Conservation (phyloP, 2,797 vertebrate genomes). For the Diplodus sargus region DNA sequence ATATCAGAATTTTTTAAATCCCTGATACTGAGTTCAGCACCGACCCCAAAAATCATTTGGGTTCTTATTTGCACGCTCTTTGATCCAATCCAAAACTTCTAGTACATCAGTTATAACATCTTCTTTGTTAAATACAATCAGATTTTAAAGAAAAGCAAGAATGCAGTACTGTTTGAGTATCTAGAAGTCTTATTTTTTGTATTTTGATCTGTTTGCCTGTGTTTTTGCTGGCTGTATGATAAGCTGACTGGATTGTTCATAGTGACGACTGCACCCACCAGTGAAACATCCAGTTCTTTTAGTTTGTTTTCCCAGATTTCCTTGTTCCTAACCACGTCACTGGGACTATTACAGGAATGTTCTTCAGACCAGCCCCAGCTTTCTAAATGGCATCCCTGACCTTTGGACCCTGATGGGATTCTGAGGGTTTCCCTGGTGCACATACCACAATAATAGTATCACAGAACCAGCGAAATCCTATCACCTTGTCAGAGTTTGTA, state of each 20-base stretch:
- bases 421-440: background rate
- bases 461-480: background rate
- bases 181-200: no score
- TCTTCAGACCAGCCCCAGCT: conserved; percentile 18
- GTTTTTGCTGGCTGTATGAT: background rate
- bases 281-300: background rate
- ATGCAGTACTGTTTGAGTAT: background rate
- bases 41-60: no score
- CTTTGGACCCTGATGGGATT: conserved; percentile 28
- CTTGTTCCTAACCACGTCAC: background rate
- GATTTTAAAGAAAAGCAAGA: no score
- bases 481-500: background rate
- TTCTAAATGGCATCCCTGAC: conserved; percentile 41
- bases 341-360: conserved; percentile 38
- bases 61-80: background rate
- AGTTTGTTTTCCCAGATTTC: conserved; percentile 31
- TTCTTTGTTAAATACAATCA: no score
- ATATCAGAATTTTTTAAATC: no score
- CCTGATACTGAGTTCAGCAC: no score
- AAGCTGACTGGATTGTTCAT: conserved; percentile 1
- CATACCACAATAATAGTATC: background rate
- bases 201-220: background rate
- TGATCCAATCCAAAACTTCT: background rate
- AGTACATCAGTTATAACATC: background rate
- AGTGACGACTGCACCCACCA: background rate